Evolutionary conservation across 2,113 vertebrate genomes (phyloP).

Genomic region (Columba janthina): DNA sequence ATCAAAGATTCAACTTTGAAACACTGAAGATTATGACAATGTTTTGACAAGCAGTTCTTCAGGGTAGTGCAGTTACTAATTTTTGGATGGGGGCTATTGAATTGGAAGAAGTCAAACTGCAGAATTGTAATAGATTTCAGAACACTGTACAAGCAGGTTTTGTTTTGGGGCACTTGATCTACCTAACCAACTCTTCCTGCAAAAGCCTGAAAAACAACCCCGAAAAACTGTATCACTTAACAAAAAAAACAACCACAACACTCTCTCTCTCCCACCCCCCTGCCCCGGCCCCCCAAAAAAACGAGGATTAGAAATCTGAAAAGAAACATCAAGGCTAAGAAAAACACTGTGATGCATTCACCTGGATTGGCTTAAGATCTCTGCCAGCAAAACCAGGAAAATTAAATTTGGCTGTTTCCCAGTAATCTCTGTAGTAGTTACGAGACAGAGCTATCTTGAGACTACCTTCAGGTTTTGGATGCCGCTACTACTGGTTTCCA

Average conservation of each 20-base stretch:
- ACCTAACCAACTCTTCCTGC: neutral
- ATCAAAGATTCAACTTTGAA: neutral
- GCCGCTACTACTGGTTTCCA: neutral
- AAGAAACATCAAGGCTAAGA: neutral
- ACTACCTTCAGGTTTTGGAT: neutral
- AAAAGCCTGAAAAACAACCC: neutral
- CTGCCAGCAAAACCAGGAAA: neutral
- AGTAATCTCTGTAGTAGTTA: neutral
- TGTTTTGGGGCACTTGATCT: neutral
- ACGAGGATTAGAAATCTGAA: neutral
- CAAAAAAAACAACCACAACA: neutral
- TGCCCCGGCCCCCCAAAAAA: neutral
- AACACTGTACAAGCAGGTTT: neutral
- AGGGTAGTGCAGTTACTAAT: neutral
- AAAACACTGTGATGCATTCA: neutral
- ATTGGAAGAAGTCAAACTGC: neutral
- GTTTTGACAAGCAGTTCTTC: neutral
- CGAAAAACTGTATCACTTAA: neutral
- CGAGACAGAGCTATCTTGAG: neutral
- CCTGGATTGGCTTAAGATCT: neutral
- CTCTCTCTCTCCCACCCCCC: rapidly evolving
- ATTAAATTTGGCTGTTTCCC: neutral
- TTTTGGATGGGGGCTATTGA: neutral
- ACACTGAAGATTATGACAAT: neutral
- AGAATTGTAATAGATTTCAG: neutral